Conservation (phyloP, 2,797 vertebrate species). For the Mormyrops attenuatus region DNA sequence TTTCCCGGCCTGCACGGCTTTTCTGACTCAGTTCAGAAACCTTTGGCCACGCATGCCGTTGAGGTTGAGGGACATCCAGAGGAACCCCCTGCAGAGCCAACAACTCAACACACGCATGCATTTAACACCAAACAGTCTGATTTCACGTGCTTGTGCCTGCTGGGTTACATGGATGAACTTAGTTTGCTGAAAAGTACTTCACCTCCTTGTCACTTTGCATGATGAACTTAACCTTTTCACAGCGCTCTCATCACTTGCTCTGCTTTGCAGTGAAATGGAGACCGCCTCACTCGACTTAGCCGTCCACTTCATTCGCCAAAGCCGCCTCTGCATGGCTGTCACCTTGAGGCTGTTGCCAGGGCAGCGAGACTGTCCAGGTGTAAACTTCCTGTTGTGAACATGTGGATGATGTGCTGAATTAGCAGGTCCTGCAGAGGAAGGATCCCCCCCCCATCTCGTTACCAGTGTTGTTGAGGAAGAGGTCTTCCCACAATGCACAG, state of each 20-base stretch:
- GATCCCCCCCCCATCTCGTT: not conserved
- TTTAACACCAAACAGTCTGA: not conserved
- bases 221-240: not conserved
- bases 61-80: not conserved
- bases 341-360: not conserved
- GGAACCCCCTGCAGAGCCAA: not conserved
- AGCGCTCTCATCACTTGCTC: not conserved
- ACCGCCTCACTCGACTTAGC: not conserved
- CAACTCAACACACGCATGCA: not conserved
- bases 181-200: not conserved
- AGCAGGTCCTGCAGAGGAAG: not conserved
- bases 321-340: not conserved
- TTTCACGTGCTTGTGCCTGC: not conserved
- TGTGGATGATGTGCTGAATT: not conserved
- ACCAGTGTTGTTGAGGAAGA: not conserved
- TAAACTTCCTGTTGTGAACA: not conserved
- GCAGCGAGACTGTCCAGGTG: not conserved
- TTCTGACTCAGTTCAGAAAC: not conserved
- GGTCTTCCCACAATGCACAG: not conserved
- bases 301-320: too few species aligned
- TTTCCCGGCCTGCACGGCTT: too few species aligned
- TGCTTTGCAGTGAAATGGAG: slow-evolving; percentile 6
- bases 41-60: not conserved
- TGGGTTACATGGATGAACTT: too few species aligned
- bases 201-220: not conserved